Conservation (phyloP, 2,797 vertebrate genomes). For the Fringilla coelebs region DNA sequence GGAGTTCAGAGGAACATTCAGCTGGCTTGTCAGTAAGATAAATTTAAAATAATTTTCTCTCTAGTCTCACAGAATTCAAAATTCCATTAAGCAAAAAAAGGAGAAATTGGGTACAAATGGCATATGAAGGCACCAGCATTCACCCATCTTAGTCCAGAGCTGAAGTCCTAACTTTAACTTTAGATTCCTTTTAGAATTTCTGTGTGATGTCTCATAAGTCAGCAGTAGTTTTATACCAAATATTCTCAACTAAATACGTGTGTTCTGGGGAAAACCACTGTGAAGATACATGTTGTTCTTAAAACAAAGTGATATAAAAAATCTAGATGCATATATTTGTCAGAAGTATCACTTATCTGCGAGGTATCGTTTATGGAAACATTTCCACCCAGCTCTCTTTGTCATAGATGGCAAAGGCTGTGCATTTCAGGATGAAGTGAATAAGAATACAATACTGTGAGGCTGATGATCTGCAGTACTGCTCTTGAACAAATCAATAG, state of each 20-base stretch:
- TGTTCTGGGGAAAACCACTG: neutral
- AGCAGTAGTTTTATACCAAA: neutral
- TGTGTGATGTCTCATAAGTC: neutral
- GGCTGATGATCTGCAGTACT: neutral
- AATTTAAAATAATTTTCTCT: neutral
- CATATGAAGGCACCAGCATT: neutral
- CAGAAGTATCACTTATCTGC: neutral
- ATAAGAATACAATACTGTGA: neutral
- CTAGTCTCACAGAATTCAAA: neutral
- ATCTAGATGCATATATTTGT: neutral
- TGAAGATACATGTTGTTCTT: neutral
- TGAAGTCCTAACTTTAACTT: neutral
- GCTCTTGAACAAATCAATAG: neutral
- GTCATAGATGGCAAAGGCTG: neutral
- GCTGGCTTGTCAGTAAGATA: neutral
- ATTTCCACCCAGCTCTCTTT: neutral
- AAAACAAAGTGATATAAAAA: neutral
- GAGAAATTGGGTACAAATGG: rapidly evolving
- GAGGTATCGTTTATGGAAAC: neutral
- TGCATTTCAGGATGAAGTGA: neutral
- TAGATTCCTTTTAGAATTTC: neutral
- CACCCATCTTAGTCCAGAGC: neutral
- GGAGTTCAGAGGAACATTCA: neutral
- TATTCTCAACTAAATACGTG: neutral
- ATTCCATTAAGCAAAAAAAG: neutral